A percentile compares a stretch with the other conserved stretches of the same genome.
Evolutionary conservation across 2,113 vertebrate genomes (phyloP).

Genomic region (Australoheros scitulus): DNA sequence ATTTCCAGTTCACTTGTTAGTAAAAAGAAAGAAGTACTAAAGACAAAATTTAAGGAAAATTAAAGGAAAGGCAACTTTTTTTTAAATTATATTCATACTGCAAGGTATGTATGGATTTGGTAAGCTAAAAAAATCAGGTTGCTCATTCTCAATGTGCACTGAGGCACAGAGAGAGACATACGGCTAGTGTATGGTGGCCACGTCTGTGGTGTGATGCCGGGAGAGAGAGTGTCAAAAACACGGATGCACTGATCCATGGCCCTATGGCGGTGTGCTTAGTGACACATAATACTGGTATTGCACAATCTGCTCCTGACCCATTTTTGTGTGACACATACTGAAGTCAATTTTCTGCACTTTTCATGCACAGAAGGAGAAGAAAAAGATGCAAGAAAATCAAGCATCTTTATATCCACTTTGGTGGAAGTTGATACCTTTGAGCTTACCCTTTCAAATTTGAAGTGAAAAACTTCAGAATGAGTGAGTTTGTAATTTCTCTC

Average conservation of each 20-base stretch:
- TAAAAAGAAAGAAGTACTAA: neutral
- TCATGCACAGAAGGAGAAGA: slow-evolving; percentile 28
- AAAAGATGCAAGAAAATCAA: neutral
- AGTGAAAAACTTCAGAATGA: slow-evolving; percentile 42
- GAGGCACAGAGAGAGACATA: slow-evolving; percentile 52
- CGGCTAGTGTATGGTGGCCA: slow-evolving; percentile 21
- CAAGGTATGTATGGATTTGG: neutral
- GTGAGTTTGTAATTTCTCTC: slow-evolving; percentile 8
- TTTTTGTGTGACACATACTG: slow-evolving; percentile 46
- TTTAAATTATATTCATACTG: neutral
- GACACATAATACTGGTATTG: slow-evolving; percentile 60
- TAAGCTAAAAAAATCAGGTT: neutral
- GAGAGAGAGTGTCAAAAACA: slow-evolving; percentile 53
- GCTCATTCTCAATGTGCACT: slow-evolving; percentile 14
- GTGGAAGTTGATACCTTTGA: slow-evolving; percentile 25
- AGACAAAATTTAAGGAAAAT: neutral
- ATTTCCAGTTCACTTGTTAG: neutral
- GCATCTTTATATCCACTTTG: slow-evolving; percentile 40
- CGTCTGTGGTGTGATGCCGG: slow-evolving; percentile 32
- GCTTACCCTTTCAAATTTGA: slow-evolving; percentile 47
- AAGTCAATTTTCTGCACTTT: slow-evolving; percentile 56
- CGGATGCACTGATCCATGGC: slow-evolving; percentile 45
- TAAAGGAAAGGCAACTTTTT: neutral
- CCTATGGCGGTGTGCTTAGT: slow-evolving; percentile 54
- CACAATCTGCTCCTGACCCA: slow-evolving; percentile 56